These are phyloP conservation scores for Ploceus nigricollis DNA, from an alignment of 2,113 vertebrate genomes.

Conservation along the genomic window DNA sequence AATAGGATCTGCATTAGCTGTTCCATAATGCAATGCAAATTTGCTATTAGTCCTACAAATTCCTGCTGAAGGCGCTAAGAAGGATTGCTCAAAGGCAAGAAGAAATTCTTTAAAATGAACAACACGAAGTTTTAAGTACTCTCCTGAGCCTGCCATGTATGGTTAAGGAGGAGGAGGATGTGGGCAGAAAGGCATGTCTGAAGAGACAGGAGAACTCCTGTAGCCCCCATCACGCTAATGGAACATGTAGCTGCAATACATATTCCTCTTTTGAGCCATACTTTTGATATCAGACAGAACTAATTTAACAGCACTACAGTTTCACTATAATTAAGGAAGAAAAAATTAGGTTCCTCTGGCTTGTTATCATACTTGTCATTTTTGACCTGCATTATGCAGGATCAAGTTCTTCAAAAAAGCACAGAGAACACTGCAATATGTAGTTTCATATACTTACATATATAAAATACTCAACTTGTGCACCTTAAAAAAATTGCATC, in stretches of 20 bases:
- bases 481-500: neutral
- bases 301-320: neutral
- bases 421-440: neutral
- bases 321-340: neutral
- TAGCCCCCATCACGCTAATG: neutral
- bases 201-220: neutral
- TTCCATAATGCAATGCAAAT: neutral
- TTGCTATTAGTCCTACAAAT: neutral
- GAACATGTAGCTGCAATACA: neutral
- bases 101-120: neutral
- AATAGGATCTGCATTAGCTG: neutral
- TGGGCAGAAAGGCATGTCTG: slow-evolving; percentile 23
- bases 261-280: neutral
- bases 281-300: neutral
- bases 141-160: neutral
- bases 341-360: neutral
- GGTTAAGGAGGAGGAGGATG: neutral
- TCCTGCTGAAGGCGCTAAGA: neutral
- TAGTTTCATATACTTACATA: neutral
- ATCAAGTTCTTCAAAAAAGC: neutral
- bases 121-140: neutral
- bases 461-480: neutral
- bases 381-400: neutral
- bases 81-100: neutral
- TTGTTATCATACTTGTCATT: neutral